Evolutionary conservation across 2,888 invertebrate genomes (phyloP).

Genomic region (Brachylomia viminalis): DNA sequence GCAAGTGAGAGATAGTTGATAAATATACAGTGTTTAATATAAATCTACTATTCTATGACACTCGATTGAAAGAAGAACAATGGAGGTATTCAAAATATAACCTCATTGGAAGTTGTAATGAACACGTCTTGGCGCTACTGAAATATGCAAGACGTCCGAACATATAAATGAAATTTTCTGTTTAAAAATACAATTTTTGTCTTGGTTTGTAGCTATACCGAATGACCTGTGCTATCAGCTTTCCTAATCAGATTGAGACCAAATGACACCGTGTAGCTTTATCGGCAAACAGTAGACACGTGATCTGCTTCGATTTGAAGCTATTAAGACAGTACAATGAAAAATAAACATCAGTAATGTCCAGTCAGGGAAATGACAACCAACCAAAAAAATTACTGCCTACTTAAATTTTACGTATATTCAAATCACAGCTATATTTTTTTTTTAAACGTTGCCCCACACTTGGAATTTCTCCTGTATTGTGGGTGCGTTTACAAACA

Average conservation of each 20-base stretch:
- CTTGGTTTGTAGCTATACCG: background rate
- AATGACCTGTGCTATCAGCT: background rate
- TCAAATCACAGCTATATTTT: no score
- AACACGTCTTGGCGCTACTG: conserved; percentile 3
- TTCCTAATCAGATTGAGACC: background rate
- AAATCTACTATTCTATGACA: conserved; percentile 9
- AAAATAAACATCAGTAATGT: background rate
- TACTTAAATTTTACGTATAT: background rate
- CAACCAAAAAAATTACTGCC: no score
- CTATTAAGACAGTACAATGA: background rate
- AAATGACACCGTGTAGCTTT: background rate
- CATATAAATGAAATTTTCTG: background rate
- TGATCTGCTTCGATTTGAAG: background rate
- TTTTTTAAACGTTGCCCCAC: no score
- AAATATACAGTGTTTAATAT: conserved; percentile 27
- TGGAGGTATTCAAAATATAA: conserved; percentile 11
- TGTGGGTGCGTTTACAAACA: no score
- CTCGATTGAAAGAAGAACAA: conserved; percentile 30
- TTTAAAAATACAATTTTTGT: background rate
- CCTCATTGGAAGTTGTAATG: conserved; percentile 11
- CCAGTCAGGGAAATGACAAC: background rate
- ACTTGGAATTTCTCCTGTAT: no score
- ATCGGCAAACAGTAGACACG: conserved; percentile 1
- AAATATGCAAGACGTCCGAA: conserved; percentile 5
- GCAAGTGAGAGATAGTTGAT: background rate